Percentiles rank a stretch among this genome's conserved stretches.
These are phyloP conservation scores for Drosophila kuntzei DNA, from an alignment of 2,888 invertebrate genomes.

Conservation along the genomic window DNA sequence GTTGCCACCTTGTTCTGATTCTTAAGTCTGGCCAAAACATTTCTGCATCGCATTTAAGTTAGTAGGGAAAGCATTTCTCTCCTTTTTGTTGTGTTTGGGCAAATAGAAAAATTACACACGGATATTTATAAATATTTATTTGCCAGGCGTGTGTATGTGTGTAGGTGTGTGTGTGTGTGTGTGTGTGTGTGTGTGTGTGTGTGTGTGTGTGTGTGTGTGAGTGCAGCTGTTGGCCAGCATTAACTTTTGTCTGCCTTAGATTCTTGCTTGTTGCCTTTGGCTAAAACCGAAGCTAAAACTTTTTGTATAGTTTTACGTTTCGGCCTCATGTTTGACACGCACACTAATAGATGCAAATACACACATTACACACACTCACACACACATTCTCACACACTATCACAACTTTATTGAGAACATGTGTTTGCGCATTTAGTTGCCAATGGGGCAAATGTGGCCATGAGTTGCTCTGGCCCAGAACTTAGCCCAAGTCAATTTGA, in stretches of 20 bases:
- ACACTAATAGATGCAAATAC: conserved; percentile 73
- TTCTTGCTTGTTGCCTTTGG: conserved; percentile 44
- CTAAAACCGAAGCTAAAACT: conserved; percentile 57
- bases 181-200: conserved; percentile 4
- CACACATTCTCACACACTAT: conserved; percentile 16
- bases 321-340: conserved; percentile 51
- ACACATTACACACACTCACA: conserved; percentile 46
- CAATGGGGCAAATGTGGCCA: conserved; percentile 20
- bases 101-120: conserved; percentile 53
- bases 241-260: conserved; percentile 50
- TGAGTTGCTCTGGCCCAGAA: conserved; percentile 1
- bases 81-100: conserved; percentile 9
- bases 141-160: conserved; percentile 17
- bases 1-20: not conserved
- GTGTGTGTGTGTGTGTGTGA: conserved; percentile 13
- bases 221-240: conserved; percentile 51
- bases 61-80: conserved; percentile 5
- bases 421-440: conserved; percentile 75
- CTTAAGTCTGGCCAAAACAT: conserved; percentile 23
- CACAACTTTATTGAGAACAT: conserved; percentile 65
- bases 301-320: conserved; percentile 67
- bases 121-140: conserved; percentile 61
- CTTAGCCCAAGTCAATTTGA: conserved; percentile 67
- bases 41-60: conserved; percentile 35
- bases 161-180: not conserved